These are phyloP conservation scores for Diachrysia chrysitis DNA, from an alignment of 2,888 invertebrate genomes.

Conservation along the genomic window DNA sequence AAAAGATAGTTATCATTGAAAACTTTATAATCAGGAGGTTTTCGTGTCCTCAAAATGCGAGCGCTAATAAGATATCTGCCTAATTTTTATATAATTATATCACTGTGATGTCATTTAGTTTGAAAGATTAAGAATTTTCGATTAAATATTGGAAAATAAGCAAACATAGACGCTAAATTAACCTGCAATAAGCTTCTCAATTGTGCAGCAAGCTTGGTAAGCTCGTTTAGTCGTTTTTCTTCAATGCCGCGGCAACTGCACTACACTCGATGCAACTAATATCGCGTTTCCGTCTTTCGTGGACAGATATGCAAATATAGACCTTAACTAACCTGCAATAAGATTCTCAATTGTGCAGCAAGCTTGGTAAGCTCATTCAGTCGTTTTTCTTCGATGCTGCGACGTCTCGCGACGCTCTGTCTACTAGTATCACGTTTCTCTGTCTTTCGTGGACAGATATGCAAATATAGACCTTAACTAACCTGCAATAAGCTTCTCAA, in stretches of 20 bases:
- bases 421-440: constrained; percentile 48
- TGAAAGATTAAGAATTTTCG: too few species aligned
- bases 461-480: background rate
- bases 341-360: constrained; percentile 95
- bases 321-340: constrained; percentile 91
- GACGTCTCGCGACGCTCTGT: constrained; percentile 95
- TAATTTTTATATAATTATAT: too few species aligned
- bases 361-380: constrained; percentile 99
- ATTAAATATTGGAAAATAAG: too few species aligned
- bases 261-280: background rate
- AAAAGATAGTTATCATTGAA: too few species aligned
- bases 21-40: too few species aligned
- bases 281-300: constrained; percentile 17
- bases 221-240: background rate
- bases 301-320: background rate
- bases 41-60: too few species aligned
- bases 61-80: too few species aligned
- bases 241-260: background rate
- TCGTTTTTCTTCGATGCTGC: constrained; percentile 98
- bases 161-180: background rate
- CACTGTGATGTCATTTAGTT: too few species aligned
- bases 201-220: constrained; percentile 1
- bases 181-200: background rate
- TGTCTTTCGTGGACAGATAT: background rate
- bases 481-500: constrained; percentile 95